Evolutionary conservation across 2,113 vertebrate species (phyloP), one percentile per base, ranked within the genome.

Genomic region (Polypterus bichir): DNA sequence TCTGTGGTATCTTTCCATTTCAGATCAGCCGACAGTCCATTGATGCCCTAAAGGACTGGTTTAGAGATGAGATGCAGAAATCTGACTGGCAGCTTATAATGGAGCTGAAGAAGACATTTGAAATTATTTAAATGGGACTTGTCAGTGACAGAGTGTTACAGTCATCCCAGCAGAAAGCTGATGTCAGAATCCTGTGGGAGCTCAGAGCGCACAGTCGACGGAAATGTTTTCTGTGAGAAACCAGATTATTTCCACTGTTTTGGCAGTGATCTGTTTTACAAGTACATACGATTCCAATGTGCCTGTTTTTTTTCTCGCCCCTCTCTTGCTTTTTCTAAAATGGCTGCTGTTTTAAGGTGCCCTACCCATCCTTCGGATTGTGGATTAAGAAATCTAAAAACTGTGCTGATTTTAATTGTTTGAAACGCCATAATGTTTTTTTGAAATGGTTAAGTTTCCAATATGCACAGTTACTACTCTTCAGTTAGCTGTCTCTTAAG

Each of bases 61-160:
- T 99, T 86, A 82, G 96, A 76, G 95, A 99, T 5, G 94, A 99
- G 70, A 99, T 98, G 95, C 84, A 88, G 83, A 98, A 97, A 70
- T 80, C 87, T 5, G 96, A 99, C 70, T 99, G 95, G 96, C 95
- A 99, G 82, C 92, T 99, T 70, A 97, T 97, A 76, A 89, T 99
- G 83, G 96, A 99, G 76, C 88, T 99, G 75, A 99, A 99, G 88
- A 98, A 95, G 76, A 94, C 92, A 60, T 99, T 98, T 73, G 93
- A 98, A 78, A 98, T 99, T 81, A 97, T 98, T 86, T 99, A 89
- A 84, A 44, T 73, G 70, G 66, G 74, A 64, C 72, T 69, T 57
- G 69, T 73, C 68, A 55, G 46, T 4, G 73, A 67, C 10, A 10
- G 51, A 52, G 51, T 10, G 51, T 8, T 8, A 52, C 51, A 52